A percentile compares a stretch with the other conserved stretches of the same genome.
phyloP scores from a whole-genome alignment of 2,888 invertebrate species.

The Rapana venosa region DNA sequence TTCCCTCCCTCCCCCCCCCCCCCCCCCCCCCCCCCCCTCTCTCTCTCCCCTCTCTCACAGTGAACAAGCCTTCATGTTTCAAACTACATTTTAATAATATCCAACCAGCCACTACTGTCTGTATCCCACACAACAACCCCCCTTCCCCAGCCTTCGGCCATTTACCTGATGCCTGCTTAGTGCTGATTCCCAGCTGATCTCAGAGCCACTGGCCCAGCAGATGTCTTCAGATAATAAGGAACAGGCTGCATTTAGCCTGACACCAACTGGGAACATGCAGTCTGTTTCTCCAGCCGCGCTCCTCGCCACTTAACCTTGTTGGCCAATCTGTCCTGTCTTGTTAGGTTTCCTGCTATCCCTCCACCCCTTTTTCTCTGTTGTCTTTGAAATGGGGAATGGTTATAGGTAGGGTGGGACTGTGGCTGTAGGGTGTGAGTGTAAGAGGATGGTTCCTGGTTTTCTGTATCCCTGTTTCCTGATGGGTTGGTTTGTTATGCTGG shows the following conservation, averaged over 20 bases:
- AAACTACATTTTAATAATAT: too few species aligned
- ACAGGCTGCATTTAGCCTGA: constrained; percentile 23
- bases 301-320: constrained; percentile 9
- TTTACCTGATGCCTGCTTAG: too few species aligned
- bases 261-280: constrained; percentile 7
- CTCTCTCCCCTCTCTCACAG: too few species aligned
- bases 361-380: too few species aligned
- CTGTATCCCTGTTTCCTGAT: background rate
- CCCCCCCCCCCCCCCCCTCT: too few species aligned
- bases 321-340: constrained; percentile 1
- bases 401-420: background rate
- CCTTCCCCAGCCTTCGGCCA: background rate
- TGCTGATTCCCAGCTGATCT: background rate
- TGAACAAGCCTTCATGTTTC: too few species aligned
- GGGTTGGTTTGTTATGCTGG: too few species aligned
- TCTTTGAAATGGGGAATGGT: too few species aligned
- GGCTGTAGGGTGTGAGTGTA: background rate
- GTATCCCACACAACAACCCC: background rate
- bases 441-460: background rate
- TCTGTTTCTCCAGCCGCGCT: background rate
- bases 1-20: too few species aligned
- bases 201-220: constrained; percentile 10
- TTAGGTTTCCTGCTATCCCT: background rate
- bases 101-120: too few species aligned
- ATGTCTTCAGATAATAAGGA: constrained; percentile 17